Evolutionary conservation across 2,888 invertebrate species (phyloP).

Genomic region (Microchrysa polita): DNA sequence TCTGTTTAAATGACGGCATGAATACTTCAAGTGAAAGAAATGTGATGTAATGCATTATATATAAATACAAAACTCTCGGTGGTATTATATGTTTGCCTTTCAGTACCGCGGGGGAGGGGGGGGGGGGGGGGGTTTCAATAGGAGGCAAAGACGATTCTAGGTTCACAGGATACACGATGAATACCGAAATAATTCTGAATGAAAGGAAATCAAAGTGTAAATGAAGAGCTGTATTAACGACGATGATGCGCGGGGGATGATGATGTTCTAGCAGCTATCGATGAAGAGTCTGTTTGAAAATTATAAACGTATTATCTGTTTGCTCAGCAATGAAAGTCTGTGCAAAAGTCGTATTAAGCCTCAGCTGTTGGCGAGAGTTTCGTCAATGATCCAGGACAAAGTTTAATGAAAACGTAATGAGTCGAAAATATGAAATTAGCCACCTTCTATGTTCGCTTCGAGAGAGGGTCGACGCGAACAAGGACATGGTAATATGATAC

Average conservation of each 20-base stretch:
- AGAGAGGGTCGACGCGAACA: no score
- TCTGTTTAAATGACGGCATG: slow-evolving; percentile 40
- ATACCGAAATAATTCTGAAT: not conserved
- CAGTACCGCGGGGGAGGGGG: not conserved
- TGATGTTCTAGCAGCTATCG: not conserved
- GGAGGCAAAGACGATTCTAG: not conserved
- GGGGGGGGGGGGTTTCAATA: not conserved
- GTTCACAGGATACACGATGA: not conserved
- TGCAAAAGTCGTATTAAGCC: not conserved
- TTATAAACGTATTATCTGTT: not conserved
- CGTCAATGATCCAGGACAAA: slow-evolving; percentile 16
- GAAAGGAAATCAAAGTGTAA: slow-evolving; percentile 1
- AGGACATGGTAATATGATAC: no score
- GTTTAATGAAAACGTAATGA: not conserved
- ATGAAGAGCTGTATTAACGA: not conserved
- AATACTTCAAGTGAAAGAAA: slow-evolving; percentile 37
- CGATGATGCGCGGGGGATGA: not conserved
- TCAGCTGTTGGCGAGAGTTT: not conserved
- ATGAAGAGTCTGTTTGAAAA: slow-evolving; percentile 1
- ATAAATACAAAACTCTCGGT: no score
- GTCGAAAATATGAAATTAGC: not conserved
- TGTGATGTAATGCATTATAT: slow-evolving; percentile 24
- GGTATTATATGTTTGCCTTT: no score
- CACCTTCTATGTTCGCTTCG: no score
- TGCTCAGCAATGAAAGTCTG: not conserved